phyloP scores from a whole-genome alignment of 2,888 invertebrate genomes.

The Cosmorhoe ocellata region DNA sequence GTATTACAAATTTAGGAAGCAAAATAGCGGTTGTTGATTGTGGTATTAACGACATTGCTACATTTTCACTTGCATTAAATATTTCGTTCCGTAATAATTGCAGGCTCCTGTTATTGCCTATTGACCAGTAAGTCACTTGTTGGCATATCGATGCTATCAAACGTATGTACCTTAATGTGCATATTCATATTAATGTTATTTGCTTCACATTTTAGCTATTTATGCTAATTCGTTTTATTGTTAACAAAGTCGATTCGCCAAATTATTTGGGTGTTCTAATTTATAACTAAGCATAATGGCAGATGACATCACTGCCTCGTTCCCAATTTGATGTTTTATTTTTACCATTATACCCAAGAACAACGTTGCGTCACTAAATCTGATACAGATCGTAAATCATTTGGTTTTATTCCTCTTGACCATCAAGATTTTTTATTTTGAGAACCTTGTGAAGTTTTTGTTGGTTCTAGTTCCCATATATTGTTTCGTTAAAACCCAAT shows the following conservation, averaged over 20 bases:
- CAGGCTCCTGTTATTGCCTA: constrained; percentile 67
- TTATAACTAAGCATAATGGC: constrained; percentile 25
- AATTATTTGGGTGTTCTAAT: constrained; percentile 16
- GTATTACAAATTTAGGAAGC: constrained; percentile 72
- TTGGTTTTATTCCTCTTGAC: constrained; percentile 16
- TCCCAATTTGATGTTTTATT: constrained; percentile 29
- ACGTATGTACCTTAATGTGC: constrained; percentile 28
- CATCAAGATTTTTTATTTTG: constrained; percentile 16
- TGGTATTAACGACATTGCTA: constrained; percentile 72
- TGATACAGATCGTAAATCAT: constrained; percentile 17
- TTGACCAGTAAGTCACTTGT: constrained; percentile 69
- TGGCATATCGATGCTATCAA: constrained; percentile 47
- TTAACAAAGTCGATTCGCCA: not conserved
- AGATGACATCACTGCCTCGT: constrained; percentile 34
- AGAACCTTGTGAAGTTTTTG: constrained; percentile 16
- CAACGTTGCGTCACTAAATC: constrained; percentile 23
- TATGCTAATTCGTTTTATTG: not conserved
- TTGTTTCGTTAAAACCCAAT: not conserved
- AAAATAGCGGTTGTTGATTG: constrained; percentile 75
- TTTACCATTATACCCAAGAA: constrained; percentile 24
- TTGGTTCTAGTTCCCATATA: constrained; percentile 5
- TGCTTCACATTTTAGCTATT: not conserved
- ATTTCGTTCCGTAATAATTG: constrained; percentile 66
- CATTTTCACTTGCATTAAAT: constrained; percentile 75
- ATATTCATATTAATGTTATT: constrained; percentile 26